These are phyloP conservation scores for Cynopterus brachyotis DNA, from an alignment of 2,113 vertebrate species.

Conservation along the genomic window DNA sequence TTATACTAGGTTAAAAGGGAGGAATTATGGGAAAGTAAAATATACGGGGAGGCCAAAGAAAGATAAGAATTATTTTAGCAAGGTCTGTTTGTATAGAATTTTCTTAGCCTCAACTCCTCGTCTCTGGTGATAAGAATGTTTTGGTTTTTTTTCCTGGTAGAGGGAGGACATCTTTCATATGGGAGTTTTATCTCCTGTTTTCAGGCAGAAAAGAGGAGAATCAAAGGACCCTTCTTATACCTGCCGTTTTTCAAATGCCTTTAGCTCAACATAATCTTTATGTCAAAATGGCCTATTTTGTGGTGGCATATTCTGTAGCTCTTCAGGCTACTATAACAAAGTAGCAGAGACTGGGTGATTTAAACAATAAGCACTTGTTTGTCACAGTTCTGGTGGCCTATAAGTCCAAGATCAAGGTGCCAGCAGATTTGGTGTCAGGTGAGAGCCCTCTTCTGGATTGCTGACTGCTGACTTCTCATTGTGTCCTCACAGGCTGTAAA, in stretches of 20 bases:
- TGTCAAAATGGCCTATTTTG: not conserved
- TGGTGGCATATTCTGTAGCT: not conserved
- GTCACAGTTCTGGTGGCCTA: not conserved
- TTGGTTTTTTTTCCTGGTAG: not conserved
- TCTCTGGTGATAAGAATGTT: not conserved
- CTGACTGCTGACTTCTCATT: not conserved
- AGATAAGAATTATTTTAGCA: not conserved
- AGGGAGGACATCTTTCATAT: not conserved
- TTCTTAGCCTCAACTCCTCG: not conserved
- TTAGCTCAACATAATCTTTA: not conserved
- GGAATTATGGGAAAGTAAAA: not conserved
- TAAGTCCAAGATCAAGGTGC: not conserved
- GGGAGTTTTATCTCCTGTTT: not conserved
- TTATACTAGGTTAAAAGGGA: not conserved
- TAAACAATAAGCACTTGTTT: not conserved
- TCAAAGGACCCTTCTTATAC: not conserved
- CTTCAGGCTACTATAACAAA: not conserved
- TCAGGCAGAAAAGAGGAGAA: not conserved
- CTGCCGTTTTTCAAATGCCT: not conserved
- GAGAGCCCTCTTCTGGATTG: not conserved
- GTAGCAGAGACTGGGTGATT: not conserved
- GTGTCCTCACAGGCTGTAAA: not conserved
- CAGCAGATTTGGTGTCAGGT: not conserved
- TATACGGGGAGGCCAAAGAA: not conserved
- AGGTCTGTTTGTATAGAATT: not conserved